Base-by-base conservation (phyloP, 2,888 invertebrate species). In the Polia nebulosa region DNA sequence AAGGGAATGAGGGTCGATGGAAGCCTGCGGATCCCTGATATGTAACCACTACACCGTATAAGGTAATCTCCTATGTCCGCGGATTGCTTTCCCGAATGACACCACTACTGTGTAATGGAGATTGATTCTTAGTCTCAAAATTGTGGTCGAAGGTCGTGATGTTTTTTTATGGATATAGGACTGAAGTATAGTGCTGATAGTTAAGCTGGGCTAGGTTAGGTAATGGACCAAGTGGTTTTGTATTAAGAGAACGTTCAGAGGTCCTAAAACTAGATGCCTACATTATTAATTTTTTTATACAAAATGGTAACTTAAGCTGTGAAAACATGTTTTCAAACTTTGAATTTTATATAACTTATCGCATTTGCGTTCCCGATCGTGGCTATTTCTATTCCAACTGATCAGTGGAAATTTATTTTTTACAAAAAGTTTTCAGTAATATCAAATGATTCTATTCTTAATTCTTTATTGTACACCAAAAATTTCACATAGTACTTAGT, bases 21-120 rank as follows among this genome's bases (percentile, higher is more conserved):
- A 80, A 87, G 87, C 83, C 89, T 87, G 86, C 74, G 84, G 84
- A 84, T 85, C 69, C 76, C 77, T 85, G 87, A 89, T 90, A 89
- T 78, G 86, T 72, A 81, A 78, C 79, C 71, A 75, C 84, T 82
- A 82, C 83, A 82, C 84, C 84, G 86, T 86, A 86, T 85, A 85
- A 85, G 85, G 89, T 88, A 87, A 89, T 89, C 84, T 83, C 83
- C 82, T 68, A 77, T 78, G 84, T 80, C 82, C 85, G 84, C 76
- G 82, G 84, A 89, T 87, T 74, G 85, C 85, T 74, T 81, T 80
- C 74, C 73, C 72, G 83, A 86, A 86, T 82, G 86, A 87, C 86
- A 73, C 70, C 70, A 73, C 79, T 73, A 58, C 65, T 36, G 53
- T 57, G 64, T 85, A 85, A 86, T 85, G 85, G 80, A 80, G 83